Conservation (phyloP, 2,797 vertebrate genomes). For the Chromobotia macracanthus region DNA sequence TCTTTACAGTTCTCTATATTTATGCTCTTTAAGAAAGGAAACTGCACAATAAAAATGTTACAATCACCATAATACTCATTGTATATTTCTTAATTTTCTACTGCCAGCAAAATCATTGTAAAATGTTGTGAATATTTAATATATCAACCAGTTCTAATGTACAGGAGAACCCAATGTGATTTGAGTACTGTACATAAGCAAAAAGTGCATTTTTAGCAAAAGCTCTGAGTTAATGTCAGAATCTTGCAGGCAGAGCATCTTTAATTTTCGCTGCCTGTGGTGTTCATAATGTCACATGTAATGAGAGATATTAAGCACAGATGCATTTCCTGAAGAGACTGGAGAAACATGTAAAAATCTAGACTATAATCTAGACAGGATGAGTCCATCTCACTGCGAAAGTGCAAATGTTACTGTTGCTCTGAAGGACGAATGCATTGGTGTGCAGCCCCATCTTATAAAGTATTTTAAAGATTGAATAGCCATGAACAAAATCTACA, state of each 20-base stretch:
- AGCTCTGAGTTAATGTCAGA: constrained; percentile 42
- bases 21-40: neutral
- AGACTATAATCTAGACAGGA: constrained; percentile 64
- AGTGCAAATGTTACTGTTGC: constrained; percentile 53
- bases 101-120: neutral
- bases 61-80: neutral
- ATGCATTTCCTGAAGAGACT: constrained; percentile 56
- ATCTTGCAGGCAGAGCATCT: constrained; percentile 52
- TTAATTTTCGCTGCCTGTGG: constrained; percentile 64
- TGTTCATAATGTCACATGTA: constrained; percentile 59
- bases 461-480: neutral
- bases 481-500: neutral
- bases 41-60: neutral
- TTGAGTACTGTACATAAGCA: neutral
- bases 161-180: neutral
- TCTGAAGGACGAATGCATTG: constrained; percentile 4
- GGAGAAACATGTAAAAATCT: constrained; percentile 41
- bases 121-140: neutral
- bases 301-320: constrained; percentile 67
- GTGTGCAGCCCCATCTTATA: neutral
- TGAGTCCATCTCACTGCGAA: constrained; percentile 58
- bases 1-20: too few species aligned
- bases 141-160: neutral
- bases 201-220: neutral
- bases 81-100: neutral